Conservation (phyloP, 1,140 invertebrate species). For the Olivierus martensii region DNA sequence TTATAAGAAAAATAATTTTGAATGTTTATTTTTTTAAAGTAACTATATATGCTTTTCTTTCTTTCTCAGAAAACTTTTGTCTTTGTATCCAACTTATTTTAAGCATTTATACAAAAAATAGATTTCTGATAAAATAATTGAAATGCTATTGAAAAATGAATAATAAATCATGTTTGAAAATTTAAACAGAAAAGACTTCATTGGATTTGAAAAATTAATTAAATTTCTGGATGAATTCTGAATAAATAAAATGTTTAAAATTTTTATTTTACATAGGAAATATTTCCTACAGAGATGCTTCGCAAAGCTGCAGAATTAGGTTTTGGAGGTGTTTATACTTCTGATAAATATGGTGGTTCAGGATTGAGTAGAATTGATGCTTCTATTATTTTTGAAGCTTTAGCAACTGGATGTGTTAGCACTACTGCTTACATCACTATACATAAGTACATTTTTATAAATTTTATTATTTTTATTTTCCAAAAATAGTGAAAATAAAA, state of each 20-base stretch:
- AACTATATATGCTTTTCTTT: too few relatives aligned
- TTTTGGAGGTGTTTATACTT: conserved; percentile 44
- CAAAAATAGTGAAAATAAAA: not conserved
- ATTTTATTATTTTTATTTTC: not conserved
- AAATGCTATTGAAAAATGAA: too few relatives aligned
- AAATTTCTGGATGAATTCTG: not conserved
- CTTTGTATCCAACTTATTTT: too few relatives aligned
- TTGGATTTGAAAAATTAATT: too few relatives aligned
- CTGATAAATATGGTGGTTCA: conserved; percentile 41
- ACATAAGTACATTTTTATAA: conserved; percentile 37
- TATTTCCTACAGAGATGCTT: conserved; percentile 32
- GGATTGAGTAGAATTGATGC: conserved; percentile 41
- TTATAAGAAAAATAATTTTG: too few relatives aligned
- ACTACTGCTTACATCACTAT: conserved; percentile 49
- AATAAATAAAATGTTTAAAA: not conserved
- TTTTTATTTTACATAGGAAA: conserved; percentile 27
- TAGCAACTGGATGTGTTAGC: conserved; percentile 43
- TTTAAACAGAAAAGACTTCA: too few relatives aligned
- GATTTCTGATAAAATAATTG: too few relatives aligned
- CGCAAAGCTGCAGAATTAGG: conserved; percentile 38
- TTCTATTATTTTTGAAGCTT: conserved; percentile 46
- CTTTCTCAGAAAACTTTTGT: too few relatives aligned
- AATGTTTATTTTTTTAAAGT: too few relatives aligned
- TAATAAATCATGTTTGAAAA: too few relatives aligned
- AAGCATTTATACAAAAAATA: too few relatives aligned